These are phyloP conservation scores for Uloborus plumipes DNA, from an alignment of 2,888 invertebrate species.

Conservation along the genomic window DNA sequence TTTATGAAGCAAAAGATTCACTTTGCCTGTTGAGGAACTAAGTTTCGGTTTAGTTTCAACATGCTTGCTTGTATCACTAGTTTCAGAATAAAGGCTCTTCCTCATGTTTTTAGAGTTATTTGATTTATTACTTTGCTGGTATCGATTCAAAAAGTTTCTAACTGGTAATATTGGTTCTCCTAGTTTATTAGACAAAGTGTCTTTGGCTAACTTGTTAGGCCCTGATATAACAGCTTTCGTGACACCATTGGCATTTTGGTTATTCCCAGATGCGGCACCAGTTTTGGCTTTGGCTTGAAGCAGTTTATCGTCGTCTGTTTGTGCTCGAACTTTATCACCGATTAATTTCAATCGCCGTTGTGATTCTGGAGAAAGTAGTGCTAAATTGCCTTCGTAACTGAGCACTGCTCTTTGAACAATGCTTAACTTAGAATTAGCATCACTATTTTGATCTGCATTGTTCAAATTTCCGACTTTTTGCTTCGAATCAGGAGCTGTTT, in stretches of 20 bases:
- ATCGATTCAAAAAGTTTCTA: slow-evolving; percentile 40
- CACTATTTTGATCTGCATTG: not conserved
- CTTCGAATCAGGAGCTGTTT: not conserved
- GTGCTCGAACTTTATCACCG: slow-evolving; percentile 47
- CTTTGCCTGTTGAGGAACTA: not conserved
- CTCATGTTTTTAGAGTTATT: not conserved
- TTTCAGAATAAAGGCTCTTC: not conserved
- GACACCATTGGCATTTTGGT: not conserved
- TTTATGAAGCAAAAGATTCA: not conserved
- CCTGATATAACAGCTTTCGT: not conserved
- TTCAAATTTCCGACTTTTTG: not conserved
- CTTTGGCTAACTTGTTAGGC: slow-evolving; percentile 14
- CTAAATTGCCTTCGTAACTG: slow-evolving; percentile 61
- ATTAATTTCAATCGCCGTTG: slow-evolving; percentile 50
- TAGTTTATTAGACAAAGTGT: not conserved
- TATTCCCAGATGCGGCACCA: not conserved
- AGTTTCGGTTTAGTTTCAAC: not conserved
- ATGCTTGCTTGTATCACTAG: not conserved
- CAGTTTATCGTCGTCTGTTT: slow-evolving; percentile 56
- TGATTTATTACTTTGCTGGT: slow-evolving; percentile 38
- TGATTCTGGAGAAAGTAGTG: slow-evolving; percentile 57
- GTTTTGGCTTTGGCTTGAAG: slow-evolving; percentile 25
- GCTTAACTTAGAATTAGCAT: slow-evolving; percentile 28
- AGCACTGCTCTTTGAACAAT: slow-evolving; percentile 62
- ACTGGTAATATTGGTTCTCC: slow-evolving; percentile 44